Conservation (phyloP, 2,888 invertebrate genomes). For the Cheilosia pagana region DNA sequence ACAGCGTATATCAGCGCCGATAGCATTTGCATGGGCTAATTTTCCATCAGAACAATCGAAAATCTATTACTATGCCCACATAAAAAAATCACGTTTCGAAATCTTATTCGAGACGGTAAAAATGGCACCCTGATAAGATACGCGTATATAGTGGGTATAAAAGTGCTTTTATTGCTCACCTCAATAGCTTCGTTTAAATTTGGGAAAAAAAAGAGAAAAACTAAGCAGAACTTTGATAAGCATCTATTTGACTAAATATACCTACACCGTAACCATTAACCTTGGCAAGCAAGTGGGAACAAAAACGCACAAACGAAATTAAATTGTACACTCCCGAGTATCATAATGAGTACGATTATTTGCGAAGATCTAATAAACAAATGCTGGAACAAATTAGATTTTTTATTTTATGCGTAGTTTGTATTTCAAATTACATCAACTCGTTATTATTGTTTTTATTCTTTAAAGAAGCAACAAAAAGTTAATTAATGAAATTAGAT, state of each 20-base stretch:
- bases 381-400: slow-evolving; percentile 13
- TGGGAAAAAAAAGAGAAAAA: background rate
- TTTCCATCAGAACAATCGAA: no score
- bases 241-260: background rate
- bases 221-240: slow-evolving; percentile 11
- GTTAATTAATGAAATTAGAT: background rate
- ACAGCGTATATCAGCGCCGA: no score
- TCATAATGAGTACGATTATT: slow-evolving; percentile 2
- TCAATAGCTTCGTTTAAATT: no score
- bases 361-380: background rate
- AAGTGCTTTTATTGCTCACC: no score
- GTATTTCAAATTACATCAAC: background rate
- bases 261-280: slow-evolving; percentile 27
- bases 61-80: no score
- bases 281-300: slow-evolving; percentile 17
- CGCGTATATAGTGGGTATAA: no score
- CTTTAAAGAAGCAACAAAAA: background rate
- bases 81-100: no score
- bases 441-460: background rate
- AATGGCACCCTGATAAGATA: no score
- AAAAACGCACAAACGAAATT: background rate
- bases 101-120: no score
- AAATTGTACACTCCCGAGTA: slow-evolving; percentile 1
- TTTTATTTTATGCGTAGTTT: slow-evolving; percentile 10
- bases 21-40: no score